Conservation (phyloP, 2,797 vertebrate species). For the Macropodus opercularis region DNA sequence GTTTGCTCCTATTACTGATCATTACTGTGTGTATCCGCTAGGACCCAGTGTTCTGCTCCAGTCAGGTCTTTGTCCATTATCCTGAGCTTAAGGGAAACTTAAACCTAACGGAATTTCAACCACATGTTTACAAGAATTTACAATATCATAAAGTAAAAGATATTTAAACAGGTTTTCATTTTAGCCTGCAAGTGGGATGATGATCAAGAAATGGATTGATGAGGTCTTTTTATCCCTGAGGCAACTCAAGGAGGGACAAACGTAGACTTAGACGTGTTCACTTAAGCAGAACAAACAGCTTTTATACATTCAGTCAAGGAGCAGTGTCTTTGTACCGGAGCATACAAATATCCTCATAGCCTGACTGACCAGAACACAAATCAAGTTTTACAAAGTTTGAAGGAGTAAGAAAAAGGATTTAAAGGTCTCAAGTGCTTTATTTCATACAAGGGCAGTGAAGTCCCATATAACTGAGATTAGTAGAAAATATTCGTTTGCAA, state of each 20-base stretch:
- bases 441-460: constrained; percentile 1
- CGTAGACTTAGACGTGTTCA: no score
- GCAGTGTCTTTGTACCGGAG: constrained; percentile 12
- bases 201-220: constrained; percentile 27
- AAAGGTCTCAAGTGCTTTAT: constrained; percentile 35
- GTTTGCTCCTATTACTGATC: constrained; percentile 14
- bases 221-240: constrained; percentile 27
- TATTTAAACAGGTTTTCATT: constrained; percentile 15
- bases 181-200: constrained; percentile 1
- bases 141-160: constrained; percentile 4
- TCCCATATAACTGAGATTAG: constrained; percentile 20
- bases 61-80: neutral
- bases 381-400: constrained; percentile 28
- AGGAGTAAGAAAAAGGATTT: constrained; percentile 18
- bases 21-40: neutral
- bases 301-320: constrained; percentile 1
- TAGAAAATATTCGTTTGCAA: constrained; percentile 14
- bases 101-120: constrained; percentile 3
- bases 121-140: constrained; percentile 10
- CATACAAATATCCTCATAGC: constrained; percentile 14
- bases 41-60: constrained; percentile 13
- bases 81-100: constrained; percentile 9
- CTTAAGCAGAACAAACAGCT: constrained; percentile 1
- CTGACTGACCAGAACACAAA: constrained; percentile 39
- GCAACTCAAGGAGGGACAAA: constrained; percentile 17